Conservation (phyloP, 2,113 vertebrate genomes). For the Actenoides lindsayi region DNA sequence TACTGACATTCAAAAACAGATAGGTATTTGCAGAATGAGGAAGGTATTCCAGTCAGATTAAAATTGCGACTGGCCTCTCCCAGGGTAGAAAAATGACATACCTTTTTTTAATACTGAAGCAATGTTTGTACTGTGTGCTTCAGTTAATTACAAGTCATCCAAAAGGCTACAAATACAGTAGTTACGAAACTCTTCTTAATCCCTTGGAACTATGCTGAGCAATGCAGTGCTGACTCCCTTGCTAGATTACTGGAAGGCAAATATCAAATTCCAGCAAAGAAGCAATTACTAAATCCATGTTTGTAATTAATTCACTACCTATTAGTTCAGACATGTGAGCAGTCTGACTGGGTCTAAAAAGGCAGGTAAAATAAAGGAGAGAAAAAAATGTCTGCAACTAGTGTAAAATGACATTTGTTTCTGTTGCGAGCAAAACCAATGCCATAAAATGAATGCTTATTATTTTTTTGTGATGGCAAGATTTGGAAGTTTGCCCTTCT, state of each 20-base stretch:
- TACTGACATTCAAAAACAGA: background rate
- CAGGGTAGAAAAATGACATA: background rate
- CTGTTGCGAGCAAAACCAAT: background rate
- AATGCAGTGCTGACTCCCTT: background rate
- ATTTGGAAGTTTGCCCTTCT: background rate
- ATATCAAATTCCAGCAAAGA: slow-evolving; percentile 47
- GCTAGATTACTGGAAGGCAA: slow-evolving; percentile 27
- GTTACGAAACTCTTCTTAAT: slow-evolving; percentile 18
- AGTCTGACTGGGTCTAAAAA: background rate
- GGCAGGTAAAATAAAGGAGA: background rate
- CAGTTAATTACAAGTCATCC: background rate
- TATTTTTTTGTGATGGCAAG: background rate
- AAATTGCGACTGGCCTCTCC: background rate
- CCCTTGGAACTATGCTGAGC: background rate
- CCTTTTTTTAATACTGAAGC: background rate
- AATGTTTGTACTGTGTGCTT: background rate
- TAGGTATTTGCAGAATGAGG: background rate
- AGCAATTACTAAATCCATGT: slow-evolving; percentile 22
- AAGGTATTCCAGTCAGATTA: background rate
- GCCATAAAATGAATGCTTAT: background rate
- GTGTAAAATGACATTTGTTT: background rate
- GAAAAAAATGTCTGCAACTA: background rate
- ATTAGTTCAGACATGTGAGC: background rate
- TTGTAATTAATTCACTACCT: slow-evolving; percentile 40
- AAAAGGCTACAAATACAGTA: background rate